These are phyloP conservation scores for Chaunax sp. DNA, from an alignment of 2,797 vertebrate genomes.

Conservation along the genomic window DNA sequence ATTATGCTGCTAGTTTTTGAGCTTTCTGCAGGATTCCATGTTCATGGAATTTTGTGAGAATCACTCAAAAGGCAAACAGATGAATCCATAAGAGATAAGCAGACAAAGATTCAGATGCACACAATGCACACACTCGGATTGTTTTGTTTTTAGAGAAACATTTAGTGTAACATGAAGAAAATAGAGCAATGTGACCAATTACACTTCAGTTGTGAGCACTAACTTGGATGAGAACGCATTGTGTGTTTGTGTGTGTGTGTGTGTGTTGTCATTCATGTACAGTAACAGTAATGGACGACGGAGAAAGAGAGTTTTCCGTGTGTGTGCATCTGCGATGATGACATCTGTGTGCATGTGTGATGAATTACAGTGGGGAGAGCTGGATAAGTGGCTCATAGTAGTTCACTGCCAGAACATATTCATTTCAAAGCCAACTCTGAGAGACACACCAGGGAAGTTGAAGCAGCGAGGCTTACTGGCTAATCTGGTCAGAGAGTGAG, in stretches of 20 bases:
- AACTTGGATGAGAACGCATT: constrained; percentile 10
- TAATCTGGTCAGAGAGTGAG: constrained; percentile 82
- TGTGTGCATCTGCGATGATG: constrained; percentile 29
- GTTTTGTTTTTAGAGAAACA: constrained; percentile 16
- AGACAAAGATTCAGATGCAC: constrained; percentile 22
- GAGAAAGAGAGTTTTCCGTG: constrained; percentile 27
- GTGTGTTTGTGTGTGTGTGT: constrained; percentile 11
- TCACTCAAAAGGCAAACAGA: constrained; percentile 40
- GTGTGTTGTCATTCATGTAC: constrained; percentile 5
- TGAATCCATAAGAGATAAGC: constrained; percentile 28
- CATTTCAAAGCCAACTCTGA: constrained; percentile 81
- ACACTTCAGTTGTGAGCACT: constrained; percentile 20
- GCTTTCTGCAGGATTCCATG: constrained; percentile 37
- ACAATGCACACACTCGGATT: constrained; percentile 3
- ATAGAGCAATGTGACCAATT: constrained; percentile 30
- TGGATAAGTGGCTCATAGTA: constrained; percentile 78
- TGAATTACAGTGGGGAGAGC: constrained; percentile 72
- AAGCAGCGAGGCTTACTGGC: constrained; percentile 79
- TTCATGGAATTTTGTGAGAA: constrained; percentile 29
- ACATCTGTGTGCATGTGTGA: constrained; percentile 51
- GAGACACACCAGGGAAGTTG: constrained; percentile 78
- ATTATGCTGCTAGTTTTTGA: constrained; percentile 48
- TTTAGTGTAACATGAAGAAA: constrained; percentile 15
- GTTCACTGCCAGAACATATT: constrained; percentile 80
- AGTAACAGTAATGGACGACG: constrained; percentile 40